Base-by-base conservation (phyloP, 2,797 vertebrate genomes). In the Amphiprion clarkii region DNA sequence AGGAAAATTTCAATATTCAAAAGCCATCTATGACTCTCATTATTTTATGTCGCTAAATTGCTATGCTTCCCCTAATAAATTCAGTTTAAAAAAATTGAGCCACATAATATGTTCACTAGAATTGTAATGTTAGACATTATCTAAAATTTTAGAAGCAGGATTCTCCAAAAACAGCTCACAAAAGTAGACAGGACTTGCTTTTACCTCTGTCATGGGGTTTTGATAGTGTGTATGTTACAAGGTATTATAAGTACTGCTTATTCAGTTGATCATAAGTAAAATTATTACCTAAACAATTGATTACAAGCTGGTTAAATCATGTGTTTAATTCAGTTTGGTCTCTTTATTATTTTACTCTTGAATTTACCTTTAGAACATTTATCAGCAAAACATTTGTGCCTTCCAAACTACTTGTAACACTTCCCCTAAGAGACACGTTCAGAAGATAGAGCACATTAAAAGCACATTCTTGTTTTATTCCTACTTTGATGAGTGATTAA, bases 401-500 rank as follows among this genome's bases (percentile, higher is more conserved):
- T 36, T 21, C 14, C 57, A 49, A 53, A 57, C 58, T 63, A 52
- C 60, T 69, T 55, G 14, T 68, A 66, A 71, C 66, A 70, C 78
- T 66, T 70, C 27, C 61, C 53, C 48, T 27, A 14, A 54, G 62
- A 42, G 81, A 53, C 33, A 33, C n/a, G 21, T 62, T 57, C 7
- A 36, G 51, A 55, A 60, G 39, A 55, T 7, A 6, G 12, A 56
- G 36, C 66, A 46, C 53, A 42, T 29, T 59, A 31, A 61, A 52
- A 13, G 3, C 56, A 55, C 19, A 63, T 64, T 66, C 25, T 64
- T 64, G 54, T 68, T 71, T 79, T 48, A 60, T 64, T 60, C 23
- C 46, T 78, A 74, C 39, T 84, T 79, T 80, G 72, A 77, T 29
- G 51, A 75, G 71, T 55, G 74, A 78, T 74, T 63, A 72, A 49